Conservation (phyloP, 2,113 vertebrate genomes). For the Sarotherodon lohbergeri region DNA sequence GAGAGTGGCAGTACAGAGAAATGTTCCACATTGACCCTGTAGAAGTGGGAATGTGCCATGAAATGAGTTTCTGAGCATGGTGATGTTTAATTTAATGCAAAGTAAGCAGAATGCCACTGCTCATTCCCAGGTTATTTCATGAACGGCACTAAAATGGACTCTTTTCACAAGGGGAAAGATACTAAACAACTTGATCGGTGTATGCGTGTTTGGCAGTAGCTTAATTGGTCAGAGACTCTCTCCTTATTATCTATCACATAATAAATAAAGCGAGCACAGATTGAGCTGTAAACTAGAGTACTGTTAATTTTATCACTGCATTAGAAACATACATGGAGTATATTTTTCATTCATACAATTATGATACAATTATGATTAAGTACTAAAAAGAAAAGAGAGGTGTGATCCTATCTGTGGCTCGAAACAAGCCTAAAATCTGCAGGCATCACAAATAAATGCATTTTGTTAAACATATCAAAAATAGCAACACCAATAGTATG, state of each 20-base stretch:
- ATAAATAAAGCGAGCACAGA: neutral
- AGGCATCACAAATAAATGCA: neutral
- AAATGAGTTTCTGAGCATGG: constrained; percentile 52
- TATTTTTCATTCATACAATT: neutral
- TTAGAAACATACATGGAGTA: neutral
- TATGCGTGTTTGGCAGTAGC: neutral
- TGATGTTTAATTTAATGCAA: constrained; percentile 57
- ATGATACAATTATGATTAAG: neutral
- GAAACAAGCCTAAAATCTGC: neutral
- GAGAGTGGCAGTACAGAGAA: neutral
- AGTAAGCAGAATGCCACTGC: constrained; percentile 31
- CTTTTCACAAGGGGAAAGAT: neutral
- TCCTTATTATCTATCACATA: neutral
- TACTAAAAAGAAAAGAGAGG: neutral
- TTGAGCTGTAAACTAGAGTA: neutral
- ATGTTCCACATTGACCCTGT: constrained; percentile 25
- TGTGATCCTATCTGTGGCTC: neutral
- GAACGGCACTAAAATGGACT: constrained; percentile 5
- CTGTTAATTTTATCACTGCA: neutral
- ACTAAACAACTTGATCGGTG: neutral
- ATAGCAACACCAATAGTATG: neutral
- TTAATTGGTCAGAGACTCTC: neutral
- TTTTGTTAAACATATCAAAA: neutral
- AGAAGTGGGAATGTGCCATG: constrained; percentile 51
- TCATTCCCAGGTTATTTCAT: constrained; percentile 17